Evolutionary conservation across 1,140 invertebrate genomes (phyloP).

Genomic region (Procambarus virginalis): DNA sequence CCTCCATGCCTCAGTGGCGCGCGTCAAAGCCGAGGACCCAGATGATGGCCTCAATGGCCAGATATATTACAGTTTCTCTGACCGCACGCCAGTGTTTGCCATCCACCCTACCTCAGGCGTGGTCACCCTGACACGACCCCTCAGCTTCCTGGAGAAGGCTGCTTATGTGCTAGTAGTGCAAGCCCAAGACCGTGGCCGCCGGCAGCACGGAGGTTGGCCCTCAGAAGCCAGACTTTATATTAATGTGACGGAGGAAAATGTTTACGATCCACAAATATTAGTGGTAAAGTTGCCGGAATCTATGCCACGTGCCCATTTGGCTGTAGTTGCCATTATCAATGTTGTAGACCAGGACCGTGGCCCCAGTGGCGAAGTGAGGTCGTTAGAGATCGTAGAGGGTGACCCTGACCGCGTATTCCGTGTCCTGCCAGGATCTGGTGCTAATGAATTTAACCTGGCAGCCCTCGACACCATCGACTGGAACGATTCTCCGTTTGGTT

Average conservation of each 20-base stretch:
- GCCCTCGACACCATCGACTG: conserved; percentile 85
- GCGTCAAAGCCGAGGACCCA: conserved; percentile 89
- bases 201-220: conserved; percentile 75
- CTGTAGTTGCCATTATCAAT: conserved; percentile 92
- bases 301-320: conserved; percentile 86
- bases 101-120: conserved; percentile 94
- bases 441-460: conserved; percentile 78
- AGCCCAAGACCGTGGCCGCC: conserved; percentile 85
- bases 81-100: conserved; percentile 88
- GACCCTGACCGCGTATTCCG: conserved; percentile 91
- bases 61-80: conserved; percentile 95
- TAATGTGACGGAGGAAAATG: conserved; percentile 88
- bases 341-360: conserved; percentile 89
- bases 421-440: conserved; percentile 77
- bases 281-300: conserved; percentile 85
- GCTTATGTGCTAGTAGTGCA: conserved; percentile 85
- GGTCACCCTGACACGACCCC: conserved; percentile 86
- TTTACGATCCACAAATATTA: conserved; percentile 88
- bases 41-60: conserved; percentile 95
- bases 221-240: conserved; percentile 85
- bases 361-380: conserved; percentile 87
- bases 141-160: conserved; percentile 82
- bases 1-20: conserved; percentile 79
- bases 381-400: conserved; percentile 89
- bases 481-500: conserved; percentile 83